Evolutionary conservation across 2,113 vertebrate genomes (phyloP).

Genomic region (Motacilla tschutschensis): DNA sequence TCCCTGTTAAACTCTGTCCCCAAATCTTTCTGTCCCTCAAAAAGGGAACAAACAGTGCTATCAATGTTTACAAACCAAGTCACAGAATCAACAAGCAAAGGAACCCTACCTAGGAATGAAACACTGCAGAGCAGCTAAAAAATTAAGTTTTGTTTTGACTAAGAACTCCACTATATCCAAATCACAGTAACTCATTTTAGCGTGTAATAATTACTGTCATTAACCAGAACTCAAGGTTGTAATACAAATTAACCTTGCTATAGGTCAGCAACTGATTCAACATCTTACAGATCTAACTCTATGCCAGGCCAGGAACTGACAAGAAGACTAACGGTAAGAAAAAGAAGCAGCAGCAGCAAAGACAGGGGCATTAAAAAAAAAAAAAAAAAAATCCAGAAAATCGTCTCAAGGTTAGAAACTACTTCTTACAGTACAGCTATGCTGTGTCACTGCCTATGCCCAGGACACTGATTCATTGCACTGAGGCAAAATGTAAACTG

Average conservation of each 20-base stretch:
- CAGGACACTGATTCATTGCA: not conserved
- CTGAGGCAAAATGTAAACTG: not conserved
- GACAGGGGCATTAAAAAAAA: not conserved
- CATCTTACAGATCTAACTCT: not conserved
- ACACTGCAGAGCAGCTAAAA: not conserved
- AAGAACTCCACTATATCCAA: not conserved
- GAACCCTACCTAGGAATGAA: not conserved
- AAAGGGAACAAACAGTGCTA: not conserved
- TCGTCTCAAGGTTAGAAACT: not conserved
- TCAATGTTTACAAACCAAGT: not conserved
- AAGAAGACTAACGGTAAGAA: not conserved
- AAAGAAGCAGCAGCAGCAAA: not conserved
- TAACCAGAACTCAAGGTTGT: not conserved
- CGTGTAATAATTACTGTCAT: not conserved
- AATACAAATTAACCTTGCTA: not conserved
- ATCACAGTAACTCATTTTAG: not conserved
- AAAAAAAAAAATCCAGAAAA: not conserved
- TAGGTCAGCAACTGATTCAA: not conserved
- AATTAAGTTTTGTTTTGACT: not conserved
- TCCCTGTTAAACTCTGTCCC: not conserved
- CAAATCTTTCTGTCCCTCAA: not conserved
- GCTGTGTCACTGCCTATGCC: not conserved
- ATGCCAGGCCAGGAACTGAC: not conserved
- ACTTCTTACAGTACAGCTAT: not conserved
- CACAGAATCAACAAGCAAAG: not conserved